Evolutionary conservation across 2,797 vertebrate genomes (phyloP), one percentile per base, ranked within the genome.

Genomic region (Nannoperca australis): DNA sequence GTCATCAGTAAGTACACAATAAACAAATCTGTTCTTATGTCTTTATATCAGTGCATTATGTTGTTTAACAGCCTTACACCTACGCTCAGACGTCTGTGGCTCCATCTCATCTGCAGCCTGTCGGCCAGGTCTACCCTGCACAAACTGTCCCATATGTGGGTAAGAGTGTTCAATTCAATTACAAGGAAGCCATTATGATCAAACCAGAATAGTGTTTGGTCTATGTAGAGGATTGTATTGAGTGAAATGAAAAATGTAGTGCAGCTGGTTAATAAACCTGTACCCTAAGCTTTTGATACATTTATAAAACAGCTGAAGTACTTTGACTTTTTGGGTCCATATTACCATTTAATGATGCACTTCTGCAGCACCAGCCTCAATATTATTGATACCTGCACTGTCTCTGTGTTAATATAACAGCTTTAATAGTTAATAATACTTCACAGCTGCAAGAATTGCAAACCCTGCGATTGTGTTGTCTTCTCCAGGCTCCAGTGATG

Each of bases 131-230:
- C 87, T 98, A 95, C 90, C 94, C 97, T 0, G 36, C 95, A 44
- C 96, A 96, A 47, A 73, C 94, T 1, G 89, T 94, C 30, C 92
- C 96, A 51, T 99, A 96, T 84, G 95, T 97, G 94, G 97, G 98
- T 99, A 95, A 78, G 73, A 68, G 3, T n/a, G 13, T 45, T 70
- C 9, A 38, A 3, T 22, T 63, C 20, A 65, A 27, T 45, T 5
- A 38, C 22, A 38, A 44, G 2, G 44, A 55, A 44, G 18, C 18
- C 38, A 7, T 38, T 11, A 18, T 36, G 6, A 45, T 38, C 32
- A 51, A 32, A 55, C 18, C 18, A 50, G 45, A 11, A 10, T 8
- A 44, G 12, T 38, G 36, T 38, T 11, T 2, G n/a, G 10, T 70
- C 15, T 22, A 30, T 58, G 13, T 13, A 38, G 17, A 20, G 5